Percentiles rank a stretch among this genome's conserved stretches.
These are phyloP conservation scores for Sarcophilus harrisii DNA, from an alignment of 2,797 vertebrate genomes.

Conservation along the genomic window DNA sequence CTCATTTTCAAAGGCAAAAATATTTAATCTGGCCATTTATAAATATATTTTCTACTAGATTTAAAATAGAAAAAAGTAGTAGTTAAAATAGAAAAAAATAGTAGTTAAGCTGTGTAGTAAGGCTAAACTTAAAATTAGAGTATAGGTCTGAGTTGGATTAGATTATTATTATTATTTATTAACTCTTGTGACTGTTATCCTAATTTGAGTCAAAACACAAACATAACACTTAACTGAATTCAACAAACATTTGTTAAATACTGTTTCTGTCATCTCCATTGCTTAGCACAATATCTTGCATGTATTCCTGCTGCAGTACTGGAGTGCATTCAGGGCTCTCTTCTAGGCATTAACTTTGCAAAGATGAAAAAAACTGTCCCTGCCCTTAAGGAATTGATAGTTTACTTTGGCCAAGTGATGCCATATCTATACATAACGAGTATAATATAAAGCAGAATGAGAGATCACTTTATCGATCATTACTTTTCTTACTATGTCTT, in stretches of 20 bases:
- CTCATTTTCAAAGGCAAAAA: not conserved
- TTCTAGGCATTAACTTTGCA: not conserved
- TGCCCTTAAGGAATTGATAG: not conserved
- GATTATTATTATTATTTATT: too few relatives aligned
- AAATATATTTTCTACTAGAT: not conserved
- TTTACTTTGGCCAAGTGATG: not conserved
- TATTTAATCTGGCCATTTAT: not conserved
- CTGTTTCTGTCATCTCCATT: not conserved
- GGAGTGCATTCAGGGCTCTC: not conserved
- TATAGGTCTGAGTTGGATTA: not conserved
- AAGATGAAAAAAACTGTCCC: not conserved
- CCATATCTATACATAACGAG: not conserved
- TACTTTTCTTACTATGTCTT: not conserved
- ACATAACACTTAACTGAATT: not conserved
- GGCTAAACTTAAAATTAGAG: not conserved
- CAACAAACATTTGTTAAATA: not conserved
- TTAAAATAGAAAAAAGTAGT: not conserved
- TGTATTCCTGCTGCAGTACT: not conserved
- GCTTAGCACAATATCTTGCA: not conserved
- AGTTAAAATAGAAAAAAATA: not conserved
- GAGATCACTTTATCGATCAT: not conserved
- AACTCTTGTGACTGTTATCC: not conserved
- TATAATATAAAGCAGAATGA: not conserved
- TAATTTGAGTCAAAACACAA: not conserved
- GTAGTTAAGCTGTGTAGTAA: not conserved